phyloP scores from a whole-genome alignment of 1,140 invertebrate genomes.

The Heliconius himera region DNA sequence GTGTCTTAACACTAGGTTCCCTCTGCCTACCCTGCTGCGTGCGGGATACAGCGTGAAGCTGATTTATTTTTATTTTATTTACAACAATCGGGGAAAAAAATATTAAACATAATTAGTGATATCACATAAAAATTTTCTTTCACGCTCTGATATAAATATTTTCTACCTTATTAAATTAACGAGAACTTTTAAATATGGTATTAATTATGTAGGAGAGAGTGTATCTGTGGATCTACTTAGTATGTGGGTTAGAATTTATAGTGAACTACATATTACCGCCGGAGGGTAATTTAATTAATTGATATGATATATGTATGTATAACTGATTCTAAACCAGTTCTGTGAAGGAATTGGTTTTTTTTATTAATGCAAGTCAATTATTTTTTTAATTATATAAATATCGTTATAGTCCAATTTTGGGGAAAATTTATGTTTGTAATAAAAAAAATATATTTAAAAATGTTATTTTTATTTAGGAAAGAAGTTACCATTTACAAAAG shows the following conservation, averaged over 20 bases:
- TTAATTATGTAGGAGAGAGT: slow-evolving; percentile 5
- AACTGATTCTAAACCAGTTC: not conserved
- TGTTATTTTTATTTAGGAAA: too few relatives aligned
- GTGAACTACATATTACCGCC: not conserved
- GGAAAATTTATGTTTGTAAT: too few relatives aligned
- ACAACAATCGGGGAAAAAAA: not conserved
- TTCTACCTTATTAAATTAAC: slow-evolving; percentile 20
- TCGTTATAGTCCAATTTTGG: too few relatives aligned
- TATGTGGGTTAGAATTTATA: slow-evolving; percentile 1
- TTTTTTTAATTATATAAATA: not conserved
- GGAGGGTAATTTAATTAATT: slow-evolving; percentile 11
- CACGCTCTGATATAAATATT: slow-evolving; percentile 30
- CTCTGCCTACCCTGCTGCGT: too few relatives aligned
- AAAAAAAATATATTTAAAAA: too few relatives aligned
- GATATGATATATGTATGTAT: not conserved
- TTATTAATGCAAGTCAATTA: not conserved
- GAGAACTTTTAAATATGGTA: slow-evolving; percentile 3
- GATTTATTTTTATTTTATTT: too few relatives aligned
- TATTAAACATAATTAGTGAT: slow-evolving; percentile 3
- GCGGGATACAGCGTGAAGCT: too few relatives aligned
- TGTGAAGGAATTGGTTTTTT: not conserved
- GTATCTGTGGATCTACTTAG: not conserved
- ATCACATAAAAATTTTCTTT: slow-evolving; percentile 18
- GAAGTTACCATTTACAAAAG: too few relatives aligned
- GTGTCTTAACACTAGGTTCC: too few relatives aligned